These are phyloP conservation scores for Danio kyathit DNA, from an alignment of 2,797 vertebrate species.

Conservation along the genomic window DNA sequence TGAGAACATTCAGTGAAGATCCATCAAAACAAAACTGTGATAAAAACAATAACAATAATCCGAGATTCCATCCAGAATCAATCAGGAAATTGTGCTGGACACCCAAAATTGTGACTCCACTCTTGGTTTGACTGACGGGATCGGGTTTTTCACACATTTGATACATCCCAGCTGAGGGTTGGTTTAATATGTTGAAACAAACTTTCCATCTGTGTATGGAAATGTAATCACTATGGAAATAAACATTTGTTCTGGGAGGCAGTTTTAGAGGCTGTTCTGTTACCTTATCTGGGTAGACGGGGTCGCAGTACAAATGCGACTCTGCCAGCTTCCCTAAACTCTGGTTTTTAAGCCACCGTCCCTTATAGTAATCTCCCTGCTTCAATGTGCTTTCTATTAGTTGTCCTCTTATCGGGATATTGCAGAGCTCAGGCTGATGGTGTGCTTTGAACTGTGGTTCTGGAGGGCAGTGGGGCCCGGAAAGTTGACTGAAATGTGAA, in stretches of 20 bases:
- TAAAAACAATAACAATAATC: neutral
- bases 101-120: constrained; percentile 47
- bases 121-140: constrained; percentile 37
- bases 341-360: neutral
- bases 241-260: constrained; percentile 56
- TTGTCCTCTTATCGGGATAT: constrained; percentile 44
- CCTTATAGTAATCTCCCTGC: constrained; percentile 19
- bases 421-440: neutral
- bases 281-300: constrained; percentile 46
- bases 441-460: constrained; percentile 38
- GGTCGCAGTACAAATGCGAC: constrained; percentile 39
- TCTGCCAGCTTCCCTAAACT: constrained; percentile 23
- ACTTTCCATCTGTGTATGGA: constrained; percentile 63
- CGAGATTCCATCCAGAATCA: constrained; percentile 41
- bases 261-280: constrained; percentile 35
- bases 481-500: constrained; percentile 46
- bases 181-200: constrained; percentile 49
- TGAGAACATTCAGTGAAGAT: constrained; percentile 7
- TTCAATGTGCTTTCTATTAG: constrained; percentile 61
- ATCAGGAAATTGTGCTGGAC: constrained; percentile 48
- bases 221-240: constrained; percentile 66
- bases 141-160: constrained; percentile 62
- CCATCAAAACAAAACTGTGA: constrained; percentile 37
- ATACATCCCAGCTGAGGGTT: constrained; percentile 55
- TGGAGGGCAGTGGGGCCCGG: constrained; percentile 1